These are phyloP conservation scores for Poeciliopsis prolifica DNA, from an alignment of 2,113 vertebrate genomes.

Conservation along the genomic window DNA sequence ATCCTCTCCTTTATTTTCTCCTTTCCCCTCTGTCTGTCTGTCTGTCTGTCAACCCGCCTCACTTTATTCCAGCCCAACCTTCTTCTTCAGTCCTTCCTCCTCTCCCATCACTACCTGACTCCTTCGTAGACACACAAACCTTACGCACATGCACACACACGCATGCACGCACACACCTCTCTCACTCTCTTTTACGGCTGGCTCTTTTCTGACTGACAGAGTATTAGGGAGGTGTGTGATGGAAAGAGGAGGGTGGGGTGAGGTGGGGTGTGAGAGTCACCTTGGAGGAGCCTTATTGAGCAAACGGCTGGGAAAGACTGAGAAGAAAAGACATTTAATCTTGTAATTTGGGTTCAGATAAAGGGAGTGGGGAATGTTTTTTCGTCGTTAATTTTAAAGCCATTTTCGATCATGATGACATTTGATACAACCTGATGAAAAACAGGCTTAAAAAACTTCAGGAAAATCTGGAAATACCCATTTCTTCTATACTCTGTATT, in stretches of 20 bases:
- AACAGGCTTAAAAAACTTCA: not conserved
- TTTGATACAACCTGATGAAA: not conserved
- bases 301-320: constrained; percentile 18
- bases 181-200: constrained; percentile 31
- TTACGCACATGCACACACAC: not conserved
- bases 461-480: not conserved
- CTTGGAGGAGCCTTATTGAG: constrained; percentile 39
- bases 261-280: constrained; percentile 29
- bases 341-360: constrained; percentile 2
- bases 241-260: constrained; percentile 19
- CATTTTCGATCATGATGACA: not conserved
- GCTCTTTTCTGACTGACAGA: constrained; percentile 58
- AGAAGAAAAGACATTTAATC: constrained; percentile 11
- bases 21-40: not conserved
- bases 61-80: constrained; percentile 10
- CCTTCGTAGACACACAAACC: constrained; percentile 34
- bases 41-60: not conserved
- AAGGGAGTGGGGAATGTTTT: not conserved
- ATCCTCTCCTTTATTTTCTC: constrained; percentile 15
- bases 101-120: constrained; percentile 9
- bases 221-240: constrained; percentile 53
- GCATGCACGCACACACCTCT: not conserved
- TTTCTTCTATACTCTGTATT: not conserved
- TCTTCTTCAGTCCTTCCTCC: not conserved
- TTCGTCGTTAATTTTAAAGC: not conserved